Evolutionary conservation across 1,140 invertebrate species (phyloP).

Genomic region (Trichonephila inaurata): DNA sequence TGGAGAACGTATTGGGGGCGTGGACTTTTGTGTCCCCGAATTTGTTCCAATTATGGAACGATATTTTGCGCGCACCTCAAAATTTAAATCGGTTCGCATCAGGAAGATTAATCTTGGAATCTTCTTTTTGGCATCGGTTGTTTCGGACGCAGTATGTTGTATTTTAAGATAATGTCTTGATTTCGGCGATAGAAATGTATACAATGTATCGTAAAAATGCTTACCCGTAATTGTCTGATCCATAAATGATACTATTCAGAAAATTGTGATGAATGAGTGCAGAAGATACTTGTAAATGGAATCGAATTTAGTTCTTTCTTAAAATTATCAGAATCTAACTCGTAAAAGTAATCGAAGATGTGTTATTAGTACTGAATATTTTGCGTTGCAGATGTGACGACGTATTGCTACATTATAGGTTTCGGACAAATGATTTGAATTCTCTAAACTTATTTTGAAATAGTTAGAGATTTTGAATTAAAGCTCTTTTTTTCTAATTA

Average conservation of each 20-base stretch:
- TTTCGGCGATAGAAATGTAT: background rate
- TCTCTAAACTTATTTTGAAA: no score
- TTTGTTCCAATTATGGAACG: constrained; percentile 18
- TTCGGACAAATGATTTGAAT: no score
- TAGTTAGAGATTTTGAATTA: no score
- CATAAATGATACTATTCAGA: background rate
- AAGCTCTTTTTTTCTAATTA: no score
- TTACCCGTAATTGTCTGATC: background rate
- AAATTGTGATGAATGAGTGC: background rate
- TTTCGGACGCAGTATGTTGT: background rate
- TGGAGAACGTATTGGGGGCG: background rate
- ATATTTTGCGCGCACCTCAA: background rate
- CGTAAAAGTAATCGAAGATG: no score
- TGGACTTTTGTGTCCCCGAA: background rate
- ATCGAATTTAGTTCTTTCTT: no score
- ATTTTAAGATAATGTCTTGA: background rate
- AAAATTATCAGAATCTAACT: no score
- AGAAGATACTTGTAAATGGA: background rate
- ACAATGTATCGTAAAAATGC: background rate
- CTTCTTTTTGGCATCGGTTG: background rate
- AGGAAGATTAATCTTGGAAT: background rate
- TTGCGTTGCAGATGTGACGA: no score
- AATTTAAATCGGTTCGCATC: background rate
- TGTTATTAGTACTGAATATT: no score
- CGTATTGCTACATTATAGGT: no score